Evolutionary conservation across 2,888 invertebrate genomes (phyloP), one percentile per base, ranked within the genome.

Genomic region (Philhelius pedissequus): DNA sequence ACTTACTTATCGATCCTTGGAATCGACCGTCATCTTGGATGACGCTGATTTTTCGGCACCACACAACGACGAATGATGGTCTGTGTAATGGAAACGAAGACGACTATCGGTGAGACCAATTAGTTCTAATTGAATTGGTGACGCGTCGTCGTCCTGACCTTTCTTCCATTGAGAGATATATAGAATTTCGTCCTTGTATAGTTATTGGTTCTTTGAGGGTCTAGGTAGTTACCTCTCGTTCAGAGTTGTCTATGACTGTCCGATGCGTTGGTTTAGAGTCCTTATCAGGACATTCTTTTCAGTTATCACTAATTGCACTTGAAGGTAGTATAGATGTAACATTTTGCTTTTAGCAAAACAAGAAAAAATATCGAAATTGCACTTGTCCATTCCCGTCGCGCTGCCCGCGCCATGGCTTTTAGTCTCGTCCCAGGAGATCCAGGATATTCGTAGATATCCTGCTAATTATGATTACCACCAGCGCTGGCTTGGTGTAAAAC

Each of bases 341-440:
- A 74, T 74, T 71, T 73, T 76, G 82, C 82, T 82, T 73, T 22
- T 18, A 82, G 82, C 82, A 77, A 69, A 25, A 52, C 4, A 43
- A 45, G 45, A 18, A 38, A 70, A 66, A 56, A 8, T 45, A 58
- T 56, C 38, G 40, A 30, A 32, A 84, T 84, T 84, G 84, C 84
- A 84, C 84, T 84, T 84, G 84, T 84, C 75, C 80, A 45, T 73
- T 50, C 84, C 84, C 84, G n/a, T n/a, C n/a, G n/a, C n/a, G n/a
- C n/a, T n/a, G n/a, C n/a, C n/a, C n/a, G n/a, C n/a, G 80, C 70
- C 45, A 38, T 78, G 80, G 80, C 80, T 75, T 84, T 84, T 84
- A 80, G 75, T 71, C 84, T 84, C 84, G 60, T 76, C 71, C 84
- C 66, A 76, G 75, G 80, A 79, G 84, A 84, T 68, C 52, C 27